Conservation (phyloP, 2,113 vertebrate genomes). For the Peucedramus taeniatus region DNA sequence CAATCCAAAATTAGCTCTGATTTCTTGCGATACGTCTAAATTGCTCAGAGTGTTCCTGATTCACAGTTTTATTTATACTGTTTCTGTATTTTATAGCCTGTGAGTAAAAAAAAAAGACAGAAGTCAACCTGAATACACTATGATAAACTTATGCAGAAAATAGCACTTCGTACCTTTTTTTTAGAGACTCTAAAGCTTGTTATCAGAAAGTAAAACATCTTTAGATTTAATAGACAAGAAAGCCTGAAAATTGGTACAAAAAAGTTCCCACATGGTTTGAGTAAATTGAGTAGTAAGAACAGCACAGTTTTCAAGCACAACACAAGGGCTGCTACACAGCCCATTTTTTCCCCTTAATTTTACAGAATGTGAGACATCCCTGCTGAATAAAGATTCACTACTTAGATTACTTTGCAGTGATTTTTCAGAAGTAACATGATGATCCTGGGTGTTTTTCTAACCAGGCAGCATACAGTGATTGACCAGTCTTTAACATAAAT, state of each 20-base stretch:
- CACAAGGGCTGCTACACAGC: neutral
- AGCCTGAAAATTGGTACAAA: neutral
- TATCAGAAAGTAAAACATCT: neutral
- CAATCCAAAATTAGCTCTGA: neutral
- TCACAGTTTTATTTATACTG: neutral
- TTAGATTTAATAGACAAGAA: neutral
- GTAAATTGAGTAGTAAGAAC: neutral
- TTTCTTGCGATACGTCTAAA: neutral
- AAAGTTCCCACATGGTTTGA: neutral
- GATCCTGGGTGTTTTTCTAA: neutral
- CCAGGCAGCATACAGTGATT: neutral
- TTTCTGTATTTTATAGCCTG: neutral
- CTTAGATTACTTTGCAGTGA: neutral
- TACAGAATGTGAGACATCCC: neutral
- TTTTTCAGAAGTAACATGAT: neutral
- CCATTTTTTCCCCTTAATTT: neutral
- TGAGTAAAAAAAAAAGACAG: neutral
- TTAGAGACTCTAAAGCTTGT: neutral
- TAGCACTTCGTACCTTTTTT: rapidly evolving
- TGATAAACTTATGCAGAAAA: neutral
- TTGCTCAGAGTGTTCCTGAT: neutral
- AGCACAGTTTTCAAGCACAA: neutral
- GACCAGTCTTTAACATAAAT: neutral
- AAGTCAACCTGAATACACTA: neutral
- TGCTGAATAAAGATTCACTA: neutral